Base-by-base conservation (phyloP, 2,797 vertebrate genomes). In the Xiphophorus birchmanni region DNA sequence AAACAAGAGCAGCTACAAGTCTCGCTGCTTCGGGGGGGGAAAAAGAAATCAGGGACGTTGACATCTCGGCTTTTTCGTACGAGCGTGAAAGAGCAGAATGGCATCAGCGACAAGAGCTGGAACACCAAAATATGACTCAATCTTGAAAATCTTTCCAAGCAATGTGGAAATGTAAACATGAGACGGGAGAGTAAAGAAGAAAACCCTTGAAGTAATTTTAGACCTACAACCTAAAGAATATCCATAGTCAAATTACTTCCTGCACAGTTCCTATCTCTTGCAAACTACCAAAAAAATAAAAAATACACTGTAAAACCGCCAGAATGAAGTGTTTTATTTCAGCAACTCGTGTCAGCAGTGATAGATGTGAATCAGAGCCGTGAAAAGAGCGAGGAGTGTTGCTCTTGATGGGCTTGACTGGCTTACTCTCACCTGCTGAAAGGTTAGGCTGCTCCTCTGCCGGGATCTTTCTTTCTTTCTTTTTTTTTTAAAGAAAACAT, bases 381-480 rank as follows among this genome's bases (percentile, higher is more conserved):
- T 82, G 83, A 80, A 86, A 84, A 90, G 87, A 89, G 83, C 80
- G 83, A 84, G 84, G 85, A 89, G 86, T 78, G 80, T 86, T 74
- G 80, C 84, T 89, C 86, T 89, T 91, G 92, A 92, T 89, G 90
- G 86, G 88, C 88, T 56, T 92, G 89, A 93, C 86, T 92, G 89
- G 94, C 93, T 94, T 90, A 89, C 89, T 86, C 93, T 90, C 85
- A 79, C 83, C 86, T 54, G 63, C 88, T 85, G 87, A 94, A 94
- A 95, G 94, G 94, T 95, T 95, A 92, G 84, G 82, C 85, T 90
- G 89, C 84, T 86, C 84, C 87, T 91, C 87, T 90, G 82, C 90
- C 73, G 77, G 81, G 86, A 91, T 92, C 84, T 92, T 93, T 45
- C 32, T 32, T 32, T 32, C 32, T 21, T 21, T 48, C 18, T 13